Evolutionary conservation across 2,113 vertebrate species (phyloP).

Genomic region (Lipophrys pholis): DNA sequence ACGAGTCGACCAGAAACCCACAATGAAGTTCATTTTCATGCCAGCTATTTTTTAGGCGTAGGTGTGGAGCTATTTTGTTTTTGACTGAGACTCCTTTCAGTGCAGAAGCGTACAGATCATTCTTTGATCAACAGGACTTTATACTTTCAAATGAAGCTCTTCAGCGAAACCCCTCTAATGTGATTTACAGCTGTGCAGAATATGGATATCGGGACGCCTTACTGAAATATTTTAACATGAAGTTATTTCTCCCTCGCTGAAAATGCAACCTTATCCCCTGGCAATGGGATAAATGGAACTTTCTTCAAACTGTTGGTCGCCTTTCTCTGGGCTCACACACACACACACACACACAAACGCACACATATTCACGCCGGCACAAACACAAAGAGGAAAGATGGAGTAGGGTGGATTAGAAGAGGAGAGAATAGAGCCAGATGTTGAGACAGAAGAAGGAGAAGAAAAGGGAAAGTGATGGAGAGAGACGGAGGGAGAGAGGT

Average conservation of each 20-base stretch:
- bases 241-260: slow-evolving; percentile 30
- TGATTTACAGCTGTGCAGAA: slow-evolving; percentile 36
- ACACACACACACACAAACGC: background rate
- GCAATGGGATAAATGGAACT: slow-evolving; percentile 34
- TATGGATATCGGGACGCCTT: slow-evolving; percentile 28
- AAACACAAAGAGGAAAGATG: slow-evolving; percentile 5
- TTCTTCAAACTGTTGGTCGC: slow-evolving; percentile 25
- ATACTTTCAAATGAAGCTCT: slow-evolving; percentile 25
- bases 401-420: slow-evolving; percentile 19
- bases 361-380: background rate
- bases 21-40: slow-evolving; percentile 41
- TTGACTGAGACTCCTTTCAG: slow-evolving; percentile 17
- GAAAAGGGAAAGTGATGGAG: slow-evolving; percentile 22
- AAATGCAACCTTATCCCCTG: slow-evolving; percentile 41
- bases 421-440: slow-evolving; percentile 43
- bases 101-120: background rate
- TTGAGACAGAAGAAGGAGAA: slow-evolving; percentile 46
- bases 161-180: slow-evolving; percentile 18
- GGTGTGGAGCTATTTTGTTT: slow-evolving; percentile 34
- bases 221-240: slow-evolving; percentile 26
- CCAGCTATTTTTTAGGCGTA: slow-evolving; percentile 33
- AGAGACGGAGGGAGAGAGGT: slow-evolving; percentile 39
- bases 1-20: slow-evolving; percentile 47
- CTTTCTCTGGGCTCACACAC: slow-evolving; percentile 18
- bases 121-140: slow-evolving; percentile 8